Evolutionary conservation across 2,888 invertebrate genomes (phyloP).

Genomic region (Drosophila monieri): DNA sequence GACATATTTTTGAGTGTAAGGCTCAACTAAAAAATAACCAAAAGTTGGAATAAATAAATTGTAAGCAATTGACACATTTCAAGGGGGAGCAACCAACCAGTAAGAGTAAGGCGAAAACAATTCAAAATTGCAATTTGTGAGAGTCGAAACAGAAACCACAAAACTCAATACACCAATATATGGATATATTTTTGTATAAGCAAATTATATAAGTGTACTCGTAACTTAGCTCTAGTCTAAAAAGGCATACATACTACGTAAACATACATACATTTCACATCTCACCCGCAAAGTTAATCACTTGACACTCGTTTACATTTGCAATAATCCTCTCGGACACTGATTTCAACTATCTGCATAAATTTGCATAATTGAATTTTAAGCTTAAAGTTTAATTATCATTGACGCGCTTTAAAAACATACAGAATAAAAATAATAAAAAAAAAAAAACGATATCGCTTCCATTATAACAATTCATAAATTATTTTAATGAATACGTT

Average conservation of each 20-base stretch:
- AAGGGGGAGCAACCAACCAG: conserved; percentile 25
- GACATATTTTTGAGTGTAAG: conserved; percentile 68
- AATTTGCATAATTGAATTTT: conserved; percentile 13
- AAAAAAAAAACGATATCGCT: conserved; percentile 44
- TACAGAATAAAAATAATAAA: not conserved
- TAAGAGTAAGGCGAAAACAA: conserved; percentile 21
- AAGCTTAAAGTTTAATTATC: conserved; percentile 37
- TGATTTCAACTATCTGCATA: conserved; percentile 26
- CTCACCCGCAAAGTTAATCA: conserved; percentile 38
- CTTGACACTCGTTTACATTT: conserved; percentile 71
- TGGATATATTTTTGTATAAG: conserved; percentile 71
- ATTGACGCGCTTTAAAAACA: conserved; percentile 63
- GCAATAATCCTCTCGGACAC: conserved; percentile 60
- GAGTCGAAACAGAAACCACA: conserved; percentile 18
- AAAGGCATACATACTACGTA: conserved; percentile 33
- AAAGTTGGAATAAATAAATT: conserved; percentile 32
- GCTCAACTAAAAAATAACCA: conserved; percentile 48
- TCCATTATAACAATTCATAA: conserved; percentile 70
- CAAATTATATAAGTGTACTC: conserved; percentile 60
- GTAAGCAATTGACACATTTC: conserved; percentile 62
- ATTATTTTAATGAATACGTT: conserved; percentile 45
- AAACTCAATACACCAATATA: conserved; percentile 37
- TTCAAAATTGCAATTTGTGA: conserved; percentile 54
- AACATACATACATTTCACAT: conserved; percentile 40
- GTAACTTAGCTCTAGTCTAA: conserved; percentile 57